Evolutionary conservation across 2,888 invertebrate genomes (phyloP), one percentile per base, ranked within the genome.

Genomic region (Calliphora vomitoria): DNA sequence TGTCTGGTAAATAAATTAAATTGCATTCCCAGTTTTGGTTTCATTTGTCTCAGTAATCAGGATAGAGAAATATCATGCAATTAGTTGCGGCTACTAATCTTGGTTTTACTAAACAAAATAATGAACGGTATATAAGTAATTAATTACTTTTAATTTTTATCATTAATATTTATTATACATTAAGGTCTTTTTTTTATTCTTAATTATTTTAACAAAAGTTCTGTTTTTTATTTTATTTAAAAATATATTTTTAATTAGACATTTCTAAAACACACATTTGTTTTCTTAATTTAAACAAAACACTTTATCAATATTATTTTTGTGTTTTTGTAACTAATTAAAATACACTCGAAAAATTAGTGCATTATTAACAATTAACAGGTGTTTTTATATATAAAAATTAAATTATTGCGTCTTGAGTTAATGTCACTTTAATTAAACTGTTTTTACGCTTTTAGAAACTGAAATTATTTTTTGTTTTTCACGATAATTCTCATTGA

Each of bases 201-300:
- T 44, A 44, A 44, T 44, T 44, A 44, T 44, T 44, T 44, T 13
- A 58, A 60, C 60, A 60, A 60, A 60, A 35, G 6, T 25, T 50
- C 13, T 69, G 31, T 55, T 20, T 55, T 13, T 47, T 68, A 66
- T 68, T 31, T 69, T 38, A 66, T 20, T 50, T 69, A 50, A n/a
- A 31, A 71, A 71, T 53, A 38, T 18, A 18, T 15, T 62, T 62
- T 47, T 35, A 62, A 75, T 31, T 60, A 76, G n/a, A n/a, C 31
- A 50, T 66, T 76, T 66, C 64, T 53, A 66, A 66, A 66, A 66
- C 38, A 66, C 10, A 64, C 38, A 64, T 53, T 64, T 76, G 35
- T 64, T 25, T 25, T 38, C 58, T 15, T 38, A 6, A 50, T 15
- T 10, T 0, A 53, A 78, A 53, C 2, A 53, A 64, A 76, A 55